Conservation (phyloP, 2,113 vertebrate species). For the Heterotilapia buettikoferi region DNA sequence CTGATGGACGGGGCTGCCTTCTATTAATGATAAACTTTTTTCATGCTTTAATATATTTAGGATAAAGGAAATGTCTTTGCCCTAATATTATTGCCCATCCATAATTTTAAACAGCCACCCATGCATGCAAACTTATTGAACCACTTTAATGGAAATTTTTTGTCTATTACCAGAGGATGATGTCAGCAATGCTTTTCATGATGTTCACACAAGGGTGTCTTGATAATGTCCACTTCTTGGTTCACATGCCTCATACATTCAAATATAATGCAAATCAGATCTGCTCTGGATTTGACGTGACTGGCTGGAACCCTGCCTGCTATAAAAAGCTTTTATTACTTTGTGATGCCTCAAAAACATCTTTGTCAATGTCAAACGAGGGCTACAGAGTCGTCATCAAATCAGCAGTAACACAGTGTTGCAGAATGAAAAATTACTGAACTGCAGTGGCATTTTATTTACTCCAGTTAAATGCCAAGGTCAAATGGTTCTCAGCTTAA, state of each 20-base stretch:
- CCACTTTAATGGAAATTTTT: neutral
- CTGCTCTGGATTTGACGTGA: neutral
- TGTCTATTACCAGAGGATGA: neutral
- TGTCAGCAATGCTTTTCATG: neutral
- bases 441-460: constrained; percentile 26
- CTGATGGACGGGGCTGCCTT: neutral
- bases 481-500: constrained; percentile 22
- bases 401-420: neutral
- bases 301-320: neutral
- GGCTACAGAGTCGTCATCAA: neutral
- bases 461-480: constrained; percentile 38
- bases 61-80: neutral
- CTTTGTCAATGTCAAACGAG: neutral
- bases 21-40: neutral
- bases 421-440: constrained; percentile 14
- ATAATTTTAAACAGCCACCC: neutral
- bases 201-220: neutral
- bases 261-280: neutral
- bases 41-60: neutral
- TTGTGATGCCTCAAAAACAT: neutral
- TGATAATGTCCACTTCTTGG: neutral
- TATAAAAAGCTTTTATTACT: neutral
- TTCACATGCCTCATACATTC: neutral
- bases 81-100: neutral
- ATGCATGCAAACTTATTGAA: neutral